Evolutionary conservation across 2,113 vertebrate species (phyloP), one percentile per base, ranked within the genome.

Genomic region (Prunella fulvescens): DNA sequence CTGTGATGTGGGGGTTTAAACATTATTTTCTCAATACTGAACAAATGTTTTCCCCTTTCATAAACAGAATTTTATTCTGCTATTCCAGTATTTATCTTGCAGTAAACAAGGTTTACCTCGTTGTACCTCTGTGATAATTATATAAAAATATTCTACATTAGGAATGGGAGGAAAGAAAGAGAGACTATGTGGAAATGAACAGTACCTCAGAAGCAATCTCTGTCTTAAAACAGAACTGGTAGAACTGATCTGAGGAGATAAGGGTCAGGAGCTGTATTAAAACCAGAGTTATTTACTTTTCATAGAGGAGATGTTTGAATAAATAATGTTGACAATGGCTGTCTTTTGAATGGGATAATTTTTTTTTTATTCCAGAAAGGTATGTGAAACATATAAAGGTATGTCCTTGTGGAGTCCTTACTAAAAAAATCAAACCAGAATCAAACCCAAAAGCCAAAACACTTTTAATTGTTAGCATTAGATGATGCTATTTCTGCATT

Each of bases 1-100:
- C 8, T 81, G 17, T 54, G 23, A 50, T 0, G 0, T 53, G 20
- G 12, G 1, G 1, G 0, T 9, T 74, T 85, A 72, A 61, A 69
- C 14, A 40, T 31, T 53, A 40, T 65, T 82, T 72, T 82, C 54
- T 88, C 29, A 69, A 39, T 44, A 37, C 5, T 37, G 19, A 88
- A 56, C 9, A 53, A 54, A 37, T 79, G 58, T 60, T 78, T 91
- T 23, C 5, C 73, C 6, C 56, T 67, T 86, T 78, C 51, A 56
- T 62, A 78, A 78, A 25, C 1, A 67, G 39, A 86, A 45, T 4
- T 71, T 81, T 50, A 37, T 87, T 42, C 16, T 22, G 11, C 14
- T 35, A 58, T 66, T 81, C 8, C 20, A 51, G 6, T 70, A 47
- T 78, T 91, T 92, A 54, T 26, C 60, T 65, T 58, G 19, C 44